Percentiles rank a stretch among this genome's conserved stretches.
Conservation (phyloP, 2,888 invertebrate genomes). For the Biston stratarius region DNA sequence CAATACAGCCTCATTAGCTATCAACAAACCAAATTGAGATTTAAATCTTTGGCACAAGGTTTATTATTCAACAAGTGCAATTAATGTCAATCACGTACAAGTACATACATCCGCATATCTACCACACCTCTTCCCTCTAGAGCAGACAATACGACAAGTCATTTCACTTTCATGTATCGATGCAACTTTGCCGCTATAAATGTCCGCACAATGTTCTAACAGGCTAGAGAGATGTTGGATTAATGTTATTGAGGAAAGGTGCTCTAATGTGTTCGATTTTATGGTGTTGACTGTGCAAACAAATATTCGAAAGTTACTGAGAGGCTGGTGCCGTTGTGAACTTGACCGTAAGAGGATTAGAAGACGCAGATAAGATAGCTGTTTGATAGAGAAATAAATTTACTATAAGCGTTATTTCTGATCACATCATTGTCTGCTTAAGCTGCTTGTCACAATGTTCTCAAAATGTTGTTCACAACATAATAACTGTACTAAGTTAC, state of each 20-base stretch:
- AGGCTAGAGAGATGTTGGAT: background rate
- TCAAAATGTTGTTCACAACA: too few relatives aligned
- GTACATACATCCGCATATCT: conserved; percentile 30
- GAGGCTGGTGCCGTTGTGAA: conserved; percentile 39
- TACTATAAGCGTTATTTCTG: background rate
- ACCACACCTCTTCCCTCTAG: conserved; percentile 35
- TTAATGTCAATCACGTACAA: conserved; percentile 15
- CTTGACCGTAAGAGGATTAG: conserved; percentile 39
- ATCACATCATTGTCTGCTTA: too few relatives aligned
- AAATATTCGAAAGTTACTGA: conserved; percentile 43
- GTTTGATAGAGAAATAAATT: background rate
- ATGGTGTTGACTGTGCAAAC: conserved; percentile 29
- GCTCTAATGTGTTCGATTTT: background rate
- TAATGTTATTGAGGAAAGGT: conserved; percentile 19
- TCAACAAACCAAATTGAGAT: conserved; percentile 8
- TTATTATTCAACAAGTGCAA: background rate
- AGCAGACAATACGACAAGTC: conserved; percentile 34
- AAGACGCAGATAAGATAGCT: conserved; percentile 21
- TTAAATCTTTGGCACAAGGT: background rate
- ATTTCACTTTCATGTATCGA: conserved; percentile 42
- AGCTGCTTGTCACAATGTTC: too few relatives aligned
- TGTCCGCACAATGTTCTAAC: background rate
- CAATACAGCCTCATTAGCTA: background rate
- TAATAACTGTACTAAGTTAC: too few relatives aligned
- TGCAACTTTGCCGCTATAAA: conserved; percentile 22